Percentiles rank a stretch among this genome's conserved stretches.
phyloP scores from a whole-genome alignment of 2,113 vertebrate genomes.

The Peromyscus californicus region DNA sequence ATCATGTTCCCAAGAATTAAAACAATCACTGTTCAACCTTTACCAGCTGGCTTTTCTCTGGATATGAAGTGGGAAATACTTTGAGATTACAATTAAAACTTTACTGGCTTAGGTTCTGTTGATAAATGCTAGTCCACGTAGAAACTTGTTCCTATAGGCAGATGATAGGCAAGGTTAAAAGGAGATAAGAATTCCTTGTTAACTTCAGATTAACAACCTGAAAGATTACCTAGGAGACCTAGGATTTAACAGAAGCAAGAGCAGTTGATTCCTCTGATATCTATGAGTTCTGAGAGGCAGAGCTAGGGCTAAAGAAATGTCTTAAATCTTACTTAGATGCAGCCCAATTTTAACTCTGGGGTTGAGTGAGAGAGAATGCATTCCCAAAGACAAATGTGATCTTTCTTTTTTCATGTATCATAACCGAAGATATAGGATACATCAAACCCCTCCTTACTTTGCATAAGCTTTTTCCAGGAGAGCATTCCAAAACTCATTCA shows the following conservation, averaged over 20 bases:
- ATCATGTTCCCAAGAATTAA: slow-evolving; percentile 49
- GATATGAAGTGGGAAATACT: slow-evolving; percentile 37
- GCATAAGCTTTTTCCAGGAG: slow-evolving; percentile 97
- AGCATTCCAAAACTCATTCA: slow-evolving; percentile 96
- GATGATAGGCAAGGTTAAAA: slow-evolving; percentile 28
- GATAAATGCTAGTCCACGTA: not conserved
- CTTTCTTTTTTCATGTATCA: slow-evolving; percentile 26
- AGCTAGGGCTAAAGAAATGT: not conserved
- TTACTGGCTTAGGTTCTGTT: slow-evolving; percentile 16
- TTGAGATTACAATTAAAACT: slow-evolving; percentile 58
- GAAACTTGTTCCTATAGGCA: not conserved
- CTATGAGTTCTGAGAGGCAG: not conserved
- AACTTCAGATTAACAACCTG: not conserved
- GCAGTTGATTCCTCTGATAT: slow-evolving; percentile 37
- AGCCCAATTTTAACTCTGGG: not conserved
- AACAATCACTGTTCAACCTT: not conserved
- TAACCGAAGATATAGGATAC: not conserved
- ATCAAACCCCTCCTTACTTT: slow-evolving; percentile 88
- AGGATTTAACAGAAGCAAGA: not conserved
- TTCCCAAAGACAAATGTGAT: not conserved
- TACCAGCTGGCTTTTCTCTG: slow-evolving; percentile 58
- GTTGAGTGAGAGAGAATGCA: not conserved
- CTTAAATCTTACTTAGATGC: not conserved
- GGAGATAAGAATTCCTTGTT: not conserved
- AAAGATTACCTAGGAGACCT: not conserved